These are phyloP conservation scores for Galeopterus variegatus DNA, from an alignment of 2,113 vertebrate genomes.

Conservation along the genomic window DNA sequence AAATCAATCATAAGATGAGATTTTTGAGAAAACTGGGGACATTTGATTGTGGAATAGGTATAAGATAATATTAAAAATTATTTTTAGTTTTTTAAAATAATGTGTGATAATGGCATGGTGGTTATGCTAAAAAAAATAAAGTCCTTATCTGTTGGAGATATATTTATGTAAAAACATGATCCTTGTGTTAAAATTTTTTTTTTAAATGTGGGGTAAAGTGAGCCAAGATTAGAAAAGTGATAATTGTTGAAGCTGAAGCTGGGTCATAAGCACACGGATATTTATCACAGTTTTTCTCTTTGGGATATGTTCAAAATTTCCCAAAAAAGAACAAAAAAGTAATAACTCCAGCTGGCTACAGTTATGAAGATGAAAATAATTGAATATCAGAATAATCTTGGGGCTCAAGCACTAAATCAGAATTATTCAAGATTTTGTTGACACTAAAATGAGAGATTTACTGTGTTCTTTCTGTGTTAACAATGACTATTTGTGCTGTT, in stretches of 20 bases:
- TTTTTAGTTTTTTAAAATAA: neutral
- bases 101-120: neutral
- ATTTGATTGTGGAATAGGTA: neutral
- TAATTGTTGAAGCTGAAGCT: neutral
- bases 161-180: neutral
- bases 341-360: neutral
- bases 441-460: neutral
- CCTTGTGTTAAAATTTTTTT: neutral
- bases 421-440: neutral
- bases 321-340: neutral
- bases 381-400: neutral
- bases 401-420: neutral
- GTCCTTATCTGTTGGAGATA: neutral
- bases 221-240: neutral
- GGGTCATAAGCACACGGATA: no score
- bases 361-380: neutral
- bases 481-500: neutral
- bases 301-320: neutral
- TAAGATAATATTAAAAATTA: neutral
- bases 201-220: neutral
- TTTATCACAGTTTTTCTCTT: neutral
- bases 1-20: neutral
- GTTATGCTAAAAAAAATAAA: neutral
- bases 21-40: neutral
- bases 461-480: neutral